Evolutionary conservation across 2,113 vertebrate species (phyloP), one percentile per base, ranked within the genome.

Genomic region (Ictalurus furcatus): DNA sequence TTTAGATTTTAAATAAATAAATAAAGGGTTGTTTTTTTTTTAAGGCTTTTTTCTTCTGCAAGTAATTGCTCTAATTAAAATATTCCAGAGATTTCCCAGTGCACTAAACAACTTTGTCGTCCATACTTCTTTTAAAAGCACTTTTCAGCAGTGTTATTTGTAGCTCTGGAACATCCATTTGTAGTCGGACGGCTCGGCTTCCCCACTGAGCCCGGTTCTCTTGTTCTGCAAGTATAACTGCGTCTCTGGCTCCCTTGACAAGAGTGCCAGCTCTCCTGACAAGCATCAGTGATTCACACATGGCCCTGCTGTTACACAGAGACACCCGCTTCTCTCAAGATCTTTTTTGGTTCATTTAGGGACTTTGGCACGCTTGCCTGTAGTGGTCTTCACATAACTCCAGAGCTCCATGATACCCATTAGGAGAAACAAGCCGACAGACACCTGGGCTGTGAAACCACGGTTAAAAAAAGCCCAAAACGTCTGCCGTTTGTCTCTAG

Each of bases 231-330:
- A 90, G 87, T 92, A 84, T 85, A 88, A 79, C 89, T 85, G 61
- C 89, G 56, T 91, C 87, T 79, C 85, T 71, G 40, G 85, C 80
- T 91, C 90, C 90, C 93, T 78, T 90, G 90, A 91, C 91, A 91
- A 90, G 88, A 88, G 54, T 87, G 86, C 85, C 81, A 85, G 63
- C 84, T 85, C 84, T 85, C 63, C 40, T 69, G 89, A 91, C 90
- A 91, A 91, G 92, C 90, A 88, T 91, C 90, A 89, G 82, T 92
- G 89, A 92, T 91, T 90, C 80, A 89, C 78, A 88, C 87, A 12
- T 54, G 85, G 78, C 82, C 93, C 89, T 83, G 40, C 23, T 67
- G 85, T 91, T 90, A 90, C 87, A 88, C 71, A 85, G 56, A 81
- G 59, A 86, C 65, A 85, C 84, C 71, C 48, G 73, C 79, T 91